These are phyloP conservation scores for Burhinus oedicnemus DNA, from an alignment of 2,113 vertebrate species.

Conservation along the genomic window DNA sequence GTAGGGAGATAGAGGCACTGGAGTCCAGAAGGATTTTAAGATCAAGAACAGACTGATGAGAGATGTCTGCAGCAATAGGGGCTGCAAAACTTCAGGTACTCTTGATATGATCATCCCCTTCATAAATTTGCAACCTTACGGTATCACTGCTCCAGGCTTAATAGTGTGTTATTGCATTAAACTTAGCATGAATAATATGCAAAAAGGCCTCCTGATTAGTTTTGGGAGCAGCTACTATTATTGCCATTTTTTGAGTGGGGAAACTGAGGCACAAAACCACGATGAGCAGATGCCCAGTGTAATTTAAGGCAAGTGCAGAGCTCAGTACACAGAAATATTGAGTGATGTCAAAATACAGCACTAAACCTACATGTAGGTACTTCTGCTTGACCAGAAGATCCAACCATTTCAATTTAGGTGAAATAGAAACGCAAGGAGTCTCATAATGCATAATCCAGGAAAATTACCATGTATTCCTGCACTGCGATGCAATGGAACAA, in stretches of 20 bases:
- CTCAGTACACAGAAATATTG: rapidly evolving
- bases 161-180: rapidly evolving
- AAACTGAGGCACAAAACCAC: background rate
- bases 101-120: background rate
- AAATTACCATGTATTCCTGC: rapidly evolving
- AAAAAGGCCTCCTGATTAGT: background rate
- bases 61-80: rapidly evolving
- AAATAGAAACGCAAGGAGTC: background rate
- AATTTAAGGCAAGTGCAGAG: background rate
- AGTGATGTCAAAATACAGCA: background rate
- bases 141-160: background rate
- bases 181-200: rapidly evolving
- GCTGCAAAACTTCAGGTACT: background rate
- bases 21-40: background rate
- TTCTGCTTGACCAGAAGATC: background rate
- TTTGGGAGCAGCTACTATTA: background rate
- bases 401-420: background rate
- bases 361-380: rapidly evolving
- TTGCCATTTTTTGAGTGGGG: background rate
- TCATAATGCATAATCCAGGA: rapidly evolving
- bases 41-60: background rate
- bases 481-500: rapidly evolving
- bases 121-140: background rate
- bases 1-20: background rate
- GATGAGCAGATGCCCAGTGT: rapidly evolving